Evolutionary conservation across 2,888 invertebrate species (phyloP), one percentile per base, ranked within the genome.

Genomic region (Clivina fossor): DNA sequence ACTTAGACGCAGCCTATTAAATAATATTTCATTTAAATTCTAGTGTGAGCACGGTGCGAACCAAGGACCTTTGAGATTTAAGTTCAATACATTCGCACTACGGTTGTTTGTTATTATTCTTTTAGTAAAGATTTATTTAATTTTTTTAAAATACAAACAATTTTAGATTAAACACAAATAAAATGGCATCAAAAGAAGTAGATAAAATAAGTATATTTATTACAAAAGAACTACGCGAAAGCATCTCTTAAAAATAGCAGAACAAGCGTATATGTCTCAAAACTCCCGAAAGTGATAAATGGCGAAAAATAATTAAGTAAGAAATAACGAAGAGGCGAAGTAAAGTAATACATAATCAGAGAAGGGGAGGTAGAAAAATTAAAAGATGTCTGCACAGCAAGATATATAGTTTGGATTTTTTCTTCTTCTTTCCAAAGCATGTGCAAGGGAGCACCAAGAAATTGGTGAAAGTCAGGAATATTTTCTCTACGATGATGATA

Each of bases 341-440:
- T 18, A 38, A 38, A 38, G 24, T n/a, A 22, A 41, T 28, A 43
- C 43, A 28, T 33, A 47, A 47, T n/a, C n/a, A n/a, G n/a, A n/a
- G n/a, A n/a, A n/a, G n/a, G n/a, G n/a, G n/a, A n/a, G n/a, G 28
- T 33, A 33, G 47, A 47, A 47, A 47, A 47, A 47, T 47, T 47
- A 47, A 47, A 47, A 47, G 47, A 32, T 47, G 47, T 33, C 33
- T 47, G 4, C 20, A n/a, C n/a, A 47, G 22, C 33, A 47, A 47
- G 47, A 47, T 20, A 33, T 19, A 47, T 47, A 33, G 47, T 47
- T 20, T 4, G 33, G 15, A 13, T 41, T 41, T 41, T 41, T 41
- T 24, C 41, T 9, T n/a, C n/a, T n/a, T n/a, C n/a, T n/a, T n/a
- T n/a, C n/a, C n/a, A n/a, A 9, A 41, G n/a, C 26, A 47, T 47